Conservation (phyloP, 2,888 invertebrate genomes). For the Idaea biselata region DNA sequence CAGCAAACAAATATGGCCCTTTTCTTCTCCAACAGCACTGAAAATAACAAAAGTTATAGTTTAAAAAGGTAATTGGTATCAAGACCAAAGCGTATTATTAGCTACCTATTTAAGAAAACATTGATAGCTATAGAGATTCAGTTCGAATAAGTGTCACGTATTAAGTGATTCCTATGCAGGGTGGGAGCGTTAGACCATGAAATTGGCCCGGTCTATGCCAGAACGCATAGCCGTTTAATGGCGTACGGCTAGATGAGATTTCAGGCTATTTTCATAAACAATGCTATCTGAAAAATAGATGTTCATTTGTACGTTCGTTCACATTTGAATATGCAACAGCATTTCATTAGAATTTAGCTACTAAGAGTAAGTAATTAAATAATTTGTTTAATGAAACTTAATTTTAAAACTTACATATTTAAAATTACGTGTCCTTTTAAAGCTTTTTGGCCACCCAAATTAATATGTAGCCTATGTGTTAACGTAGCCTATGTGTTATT, state of each 20-base stretch:
- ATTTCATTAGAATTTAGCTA: too few species aligned
- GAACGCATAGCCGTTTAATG: conserved; percentile 64
- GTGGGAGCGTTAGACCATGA: conserved; percentile 74
- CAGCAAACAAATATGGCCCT: neutral
- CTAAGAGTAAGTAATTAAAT: too few species aligned
- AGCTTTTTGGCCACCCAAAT: too few species aligned
- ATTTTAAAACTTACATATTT: too few species aligned
- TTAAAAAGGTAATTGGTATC: neutral
- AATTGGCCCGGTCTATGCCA: conserved; percentile 69
- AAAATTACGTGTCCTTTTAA: too few species aligned
- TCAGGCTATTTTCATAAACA: conserved; percentile 53
- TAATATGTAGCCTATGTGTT: too few species aligned
- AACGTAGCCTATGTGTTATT: too few species aligned
- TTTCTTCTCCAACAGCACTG: neutral
- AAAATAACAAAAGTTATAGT: neutral
- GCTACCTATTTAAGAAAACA: neutral
- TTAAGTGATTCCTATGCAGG: conserved; percentile 52
- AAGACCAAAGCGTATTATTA: neutral
- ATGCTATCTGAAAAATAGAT: conserved; percentile 11
- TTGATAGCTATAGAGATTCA: conserved; percentile 33
- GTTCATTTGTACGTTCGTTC: neutral
- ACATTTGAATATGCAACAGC: neutral
- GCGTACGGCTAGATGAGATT: conserved; percentile 54
- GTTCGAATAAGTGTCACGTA: conserved; percentile 42
- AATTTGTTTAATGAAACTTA: too few species aligned